Evolutionary conservation across 2,888 invertebrate genomes (phyloP).

Genomic region (Drosophila merina): DNA sequence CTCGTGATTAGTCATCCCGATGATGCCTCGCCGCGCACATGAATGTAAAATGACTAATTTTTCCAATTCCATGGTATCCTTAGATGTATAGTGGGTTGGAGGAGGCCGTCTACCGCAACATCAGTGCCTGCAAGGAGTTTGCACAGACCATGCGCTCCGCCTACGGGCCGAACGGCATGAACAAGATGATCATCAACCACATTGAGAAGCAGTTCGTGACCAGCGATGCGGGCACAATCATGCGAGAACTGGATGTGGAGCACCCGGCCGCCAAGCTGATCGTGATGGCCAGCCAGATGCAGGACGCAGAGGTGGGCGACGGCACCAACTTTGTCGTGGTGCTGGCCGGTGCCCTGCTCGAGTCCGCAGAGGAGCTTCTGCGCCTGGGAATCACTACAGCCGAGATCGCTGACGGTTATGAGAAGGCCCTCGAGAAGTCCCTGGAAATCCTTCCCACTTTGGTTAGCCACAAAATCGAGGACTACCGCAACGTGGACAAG

Average conservation of each 20-base stretch:
- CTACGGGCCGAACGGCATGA: conserved; percentile 99
- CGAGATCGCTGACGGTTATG: conserved; percentile 98
- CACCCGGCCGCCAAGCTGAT: conserved; percentile 99
- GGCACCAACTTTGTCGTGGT: conserved; percentile 99
- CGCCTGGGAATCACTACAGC: conserved; percentile 97
- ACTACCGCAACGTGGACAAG: conserved; percentile 87
- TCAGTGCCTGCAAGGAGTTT: conserved; percentile 97
- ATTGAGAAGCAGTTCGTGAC: conserved; percentile 99
- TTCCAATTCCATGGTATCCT: conserved; percentile 3
- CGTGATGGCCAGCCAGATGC: conserved; percentile 98
- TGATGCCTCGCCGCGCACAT: conserved; percentile 16
- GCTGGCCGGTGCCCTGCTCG: conserved; percentile 95
- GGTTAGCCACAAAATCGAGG: conserved; percentile 90
- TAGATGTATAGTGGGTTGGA: conserved; percentile 94
- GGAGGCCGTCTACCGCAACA: conserved; percentile 98
- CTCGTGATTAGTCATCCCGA: conserved; percentile 77
- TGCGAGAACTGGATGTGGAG: conserved; percentile 97
- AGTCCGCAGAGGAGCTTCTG: conserved; percentile 95
- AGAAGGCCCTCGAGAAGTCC: conserved; percentile 94
- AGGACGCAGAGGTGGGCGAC: conserved; percentile 99
- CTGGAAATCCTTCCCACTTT: conserved; percentile 94
- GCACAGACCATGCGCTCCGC: conserved; percentile 96
- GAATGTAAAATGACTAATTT: conserved; percentile 23
- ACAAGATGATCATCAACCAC: conserved; percentile 99
- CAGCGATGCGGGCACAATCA: conserved; percentile 99